Evolutionary conservation across 2,113 vertebrate species (phyloP), one percentile per base, ranked within the genome.

Genomic region (Cyanistes caeruleus): DNA sequence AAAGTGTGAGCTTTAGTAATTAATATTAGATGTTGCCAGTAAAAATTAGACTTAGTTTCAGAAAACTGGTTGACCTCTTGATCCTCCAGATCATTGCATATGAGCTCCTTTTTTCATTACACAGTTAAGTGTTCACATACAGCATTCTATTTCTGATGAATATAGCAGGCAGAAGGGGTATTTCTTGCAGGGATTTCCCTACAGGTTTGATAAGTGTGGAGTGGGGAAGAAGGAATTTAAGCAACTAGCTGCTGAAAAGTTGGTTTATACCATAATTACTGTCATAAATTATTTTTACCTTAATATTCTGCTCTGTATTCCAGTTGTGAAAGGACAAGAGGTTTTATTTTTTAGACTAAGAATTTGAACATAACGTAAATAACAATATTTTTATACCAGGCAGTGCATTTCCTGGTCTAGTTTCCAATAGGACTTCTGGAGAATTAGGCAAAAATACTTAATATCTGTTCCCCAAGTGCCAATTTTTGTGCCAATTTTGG

Each of bases 1-100:
- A 95, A 95, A 90, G 59, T 93, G 33, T 91, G 31, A 81, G 48
- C 35, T 62, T 93, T 94, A 94, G 94, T 97, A 97, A 97, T 98
- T 97, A 97, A 93, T 95, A 96, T 90, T 94, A 95, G 76, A 89
- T 90, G 74, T 67, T 96, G 67, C 72, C 90, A 89, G 80, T 83
- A 97, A 98, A 97, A 89, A 95, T 90, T 92, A 95, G 95, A 69
- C 53, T 95, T 94, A 46, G 53, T 90, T 97, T 93, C 35, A 91
- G 80, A 96, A 68, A 73, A 94, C 62, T 72, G 85, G 69, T 49
- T 97, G 95, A 97, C 97, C 96, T 97, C 97, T 60, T 88, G 72
- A 64, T 90, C 74, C 65, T 91, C 58, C 87, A 94, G 74, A 86
- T 94, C 90, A 90, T 39, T 73, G 65, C 94, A 96, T 86, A 90